phyloP scores from a whole-genome alignment of 1,140 invertebrate genomes.

The Hestina assimilis region DNA sequence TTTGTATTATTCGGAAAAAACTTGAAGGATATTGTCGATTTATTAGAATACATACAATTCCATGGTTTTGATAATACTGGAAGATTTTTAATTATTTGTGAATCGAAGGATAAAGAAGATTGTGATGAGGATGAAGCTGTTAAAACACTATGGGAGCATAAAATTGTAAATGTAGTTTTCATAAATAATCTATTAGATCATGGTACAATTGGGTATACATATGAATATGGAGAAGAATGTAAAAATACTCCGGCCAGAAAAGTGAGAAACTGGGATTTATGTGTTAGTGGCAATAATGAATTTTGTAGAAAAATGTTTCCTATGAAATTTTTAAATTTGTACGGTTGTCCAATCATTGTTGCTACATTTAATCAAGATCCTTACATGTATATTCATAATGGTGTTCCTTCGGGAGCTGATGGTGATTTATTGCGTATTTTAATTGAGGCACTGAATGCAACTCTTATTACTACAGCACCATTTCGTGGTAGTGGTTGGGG shows the following conservation, averaged over 20 bases:
- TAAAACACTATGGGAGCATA: conserved; percentile 46
- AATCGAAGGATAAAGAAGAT: conserved; percentile 28
- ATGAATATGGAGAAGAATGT: conserved; percentile 40
- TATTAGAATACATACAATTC: conserved; percentile 37
- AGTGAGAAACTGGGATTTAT: conserved; percentile 24
- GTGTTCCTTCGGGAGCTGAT: conserved; percentile 45
- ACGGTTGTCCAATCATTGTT: conserved; percentile 46
- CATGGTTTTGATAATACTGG: conserved; percentile 48
- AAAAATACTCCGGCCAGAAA: conserved; percentile 27
- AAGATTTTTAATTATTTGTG: conserved; percentile 48
- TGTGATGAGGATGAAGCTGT: conserved; percentile 45
- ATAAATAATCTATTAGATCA: conserved; percentile 30
- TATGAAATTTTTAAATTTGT: conserved; percentile 51
- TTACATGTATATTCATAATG: conserved; percentile 47
- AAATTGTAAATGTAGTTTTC: conserved; percentile 50
- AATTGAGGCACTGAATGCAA: conserved; percentile 47
- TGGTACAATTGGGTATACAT: conserved; percentile 34
- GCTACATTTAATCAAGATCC: conserved; percentile 54
- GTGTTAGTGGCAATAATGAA: conserved; percentile 9
- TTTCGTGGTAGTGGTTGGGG: conserved; percentile 50
- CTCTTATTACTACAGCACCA: conserved; percentile 47
- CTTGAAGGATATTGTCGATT: conserved; percentile 30
- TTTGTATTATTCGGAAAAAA: conserved; percentile 47
- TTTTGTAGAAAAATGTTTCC: conserved; percentile 37
- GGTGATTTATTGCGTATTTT: conserved; percentile 52